phyloP scores from a whole-genome alignment of 2,888 invertebrate species.

The Linyphia triangularis region DNA sequence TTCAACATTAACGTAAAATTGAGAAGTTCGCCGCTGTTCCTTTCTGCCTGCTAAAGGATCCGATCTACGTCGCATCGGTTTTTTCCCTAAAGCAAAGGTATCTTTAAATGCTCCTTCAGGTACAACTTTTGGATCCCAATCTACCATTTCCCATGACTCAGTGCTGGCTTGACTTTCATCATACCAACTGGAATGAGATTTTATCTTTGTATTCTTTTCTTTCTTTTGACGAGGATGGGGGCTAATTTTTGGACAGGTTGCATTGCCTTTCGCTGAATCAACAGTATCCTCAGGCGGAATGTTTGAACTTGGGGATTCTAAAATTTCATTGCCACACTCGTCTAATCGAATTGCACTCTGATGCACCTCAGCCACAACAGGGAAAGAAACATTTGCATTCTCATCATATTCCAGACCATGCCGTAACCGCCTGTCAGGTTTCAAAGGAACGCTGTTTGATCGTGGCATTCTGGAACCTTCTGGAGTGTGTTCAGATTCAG shows the following conservation, averaged over 20 bases:
- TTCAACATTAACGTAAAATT: slow-evolving; percentile 67
- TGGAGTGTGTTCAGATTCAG: not conserved
- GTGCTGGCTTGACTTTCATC: slow-evolving; percentile 79
- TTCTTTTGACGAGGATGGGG: slow-evolving; percentile 25
- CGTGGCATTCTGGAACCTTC: slow-evolving; percentile 26
- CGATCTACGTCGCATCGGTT: slow-evolving; percentile 15
- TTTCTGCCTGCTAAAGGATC: slow-evolving; percentile 38
- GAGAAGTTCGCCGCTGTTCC: slow-evolving; percentile 33
- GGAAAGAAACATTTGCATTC: slow-evolving; percentile 64
- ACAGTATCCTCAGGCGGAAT: slow-evolving; percentile 39
- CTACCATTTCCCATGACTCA: slow-evolving; percentile 55
- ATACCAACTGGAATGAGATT: slow-evolving; percentile 78
- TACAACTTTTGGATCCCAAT: slow-evolving; percentile 21
- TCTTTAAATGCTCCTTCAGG: not conserved
- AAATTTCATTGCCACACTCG: slow-evolving; percentile 64
- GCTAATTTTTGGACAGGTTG: not conserved
- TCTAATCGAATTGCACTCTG: slow-evolving; percentile 13
- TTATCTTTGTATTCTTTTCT: slow-evolving; percentile 40
- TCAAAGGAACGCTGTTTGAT: slow-evolving; percentile 49
- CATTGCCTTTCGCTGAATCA: slow-evolving; percentile 8
- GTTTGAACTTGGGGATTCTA: slow-evolving; percentile 8
- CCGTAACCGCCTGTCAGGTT: slow-evolving; percentile 46
- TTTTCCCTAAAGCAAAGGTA: not conserved
- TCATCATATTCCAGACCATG: slow-evolving; percentile 57
- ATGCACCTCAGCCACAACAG: slow-evolving; percentile 48